A percentile compares a stretch with the other conserved stretches of the same genome.
These are phyloP conservation scores for Bagarius yarrelli DNA, from an alignment of 2,113 vertebrate species.

Conservation along the genomic window DNA sequence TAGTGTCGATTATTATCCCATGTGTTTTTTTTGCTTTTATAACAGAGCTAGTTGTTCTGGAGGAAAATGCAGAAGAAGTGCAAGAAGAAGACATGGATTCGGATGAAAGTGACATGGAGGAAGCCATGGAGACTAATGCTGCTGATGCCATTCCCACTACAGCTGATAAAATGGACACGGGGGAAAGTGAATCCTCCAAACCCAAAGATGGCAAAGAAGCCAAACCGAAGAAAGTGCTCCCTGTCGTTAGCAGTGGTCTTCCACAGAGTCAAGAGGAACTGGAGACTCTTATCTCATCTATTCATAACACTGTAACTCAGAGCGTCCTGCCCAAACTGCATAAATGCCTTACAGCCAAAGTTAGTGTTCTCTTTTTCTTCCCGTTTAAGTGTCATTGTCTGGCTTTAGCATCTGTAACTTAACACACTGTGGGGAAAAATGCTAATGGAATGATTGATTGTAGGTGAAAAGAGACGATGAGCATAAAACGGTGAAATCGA, in stretches of 20 bases:
- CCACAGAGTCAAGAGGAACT: conserved; percentile 82
- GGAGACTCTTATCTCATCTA: conserved; percentile 76
- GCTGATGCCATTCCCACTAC: conserved; percentile 67
- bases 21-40: neutral
- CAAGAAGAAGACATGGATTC: conserved; percentile 73
- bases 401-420: neutral
- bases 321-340: conserved; percentile 87
- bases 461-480: conserved; percentile 91
- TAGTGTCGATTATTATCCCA: neutral
- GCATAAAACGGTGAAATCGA: conserved; percentile 89
- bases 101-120: conserved; percentile 65
- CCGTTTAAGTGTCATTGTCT: neutral
- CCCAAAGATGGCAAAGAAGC: neutral
- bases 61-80: conserved; percentile 54
- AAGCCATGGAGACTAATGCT: conserved; percentile 57
- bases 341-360: conserved; percentile 89
- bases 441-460: conserved; percentile 21
- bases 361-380: conserved; percentile 48
- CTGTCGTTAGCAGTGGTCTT: conserved; percentile 67
- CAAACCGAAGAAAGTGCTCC: conserved; percentile 20
- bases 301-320: conserved; percentile 79
- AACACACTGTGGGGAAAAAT: neutral
- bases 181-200: conserved; percentile 1
- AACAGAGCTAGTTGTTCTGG: conserved; percentile 14
- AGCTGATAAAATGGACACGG: conserved; percentile 52